phyloP scores from a whole-genome alignment of 2,888 invertebrate genomes.

The Embidobia sp. region DNA sequence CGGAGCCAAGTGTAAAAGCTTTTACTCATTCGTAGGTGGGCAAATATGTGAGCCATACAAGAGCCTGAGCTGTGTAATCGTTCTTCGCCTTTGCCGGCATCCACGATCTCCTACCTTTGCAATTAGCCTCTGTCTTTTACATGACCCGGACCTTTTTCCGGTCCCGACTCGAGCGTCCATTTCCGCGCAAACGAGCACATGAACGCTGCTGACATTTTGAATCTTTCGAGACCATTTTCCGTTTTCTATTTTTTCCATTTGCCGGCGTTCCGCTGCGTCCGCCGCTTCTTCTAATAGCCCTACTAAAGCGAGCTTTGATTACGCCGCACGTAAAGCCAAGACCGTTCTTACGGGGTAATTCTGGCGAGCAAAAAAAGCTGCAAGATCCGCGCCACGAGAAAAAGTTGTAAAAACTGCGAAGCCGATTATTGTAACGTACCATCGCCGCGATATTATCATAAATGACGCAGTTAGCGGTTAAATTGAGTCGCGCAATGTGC shows the following conservation, averaged over 20 bases:
- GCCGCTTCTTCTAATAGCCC: conserved; percentile 47
- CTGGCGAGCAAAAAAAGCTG: conserved; percentile 12
- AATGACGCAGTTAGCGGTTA: conserved; percentile 22
- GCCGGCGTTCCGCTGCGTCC: too few relatives aligned
- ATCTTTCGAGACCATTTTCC: conserved; percentile 36
- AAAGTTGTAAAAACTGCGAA: conserved; percentile 31
- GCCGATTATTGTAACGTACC: conserved; percentile 36
- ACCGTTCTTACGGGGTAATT: too few relatives aligned
- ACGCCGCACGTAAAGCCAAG: conserved; percentile 40
- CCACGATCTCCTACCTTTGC: too few relatives aligned
- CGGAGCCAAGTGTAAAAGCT: conserved; percentile 74
- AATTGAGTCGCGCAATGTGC: conserved; percentile 11
- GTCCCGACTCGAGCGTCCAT: conserved; percentile 28
- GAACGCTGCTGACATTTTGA: conserved; percentile 63
- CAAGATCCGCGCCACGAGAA: conserved; percentile 2
- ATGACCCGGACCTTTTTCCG: conserved; percentile 30
- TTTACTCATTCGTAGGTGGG: conserved; percentile 74
- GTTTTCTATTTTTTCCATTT: conserved; percentile 33
- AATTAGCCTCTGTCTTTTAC: too few relatives aligned
- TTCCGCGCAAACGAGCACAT: too few relatives aligned
- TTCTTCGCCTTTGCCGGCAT: too few relatives aligned
- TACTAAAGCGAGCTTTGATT: conserved; percentile 62
- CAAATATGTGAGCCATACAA: conserved; percentile 76
- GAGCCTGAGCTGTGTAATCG: conserved; percentile 73
- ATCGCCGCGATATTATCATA: too few relatives aligned